Base-by-base conservation (phyloP, 2,797 vertebrate species). In the Gallirallus australis region DNA sequence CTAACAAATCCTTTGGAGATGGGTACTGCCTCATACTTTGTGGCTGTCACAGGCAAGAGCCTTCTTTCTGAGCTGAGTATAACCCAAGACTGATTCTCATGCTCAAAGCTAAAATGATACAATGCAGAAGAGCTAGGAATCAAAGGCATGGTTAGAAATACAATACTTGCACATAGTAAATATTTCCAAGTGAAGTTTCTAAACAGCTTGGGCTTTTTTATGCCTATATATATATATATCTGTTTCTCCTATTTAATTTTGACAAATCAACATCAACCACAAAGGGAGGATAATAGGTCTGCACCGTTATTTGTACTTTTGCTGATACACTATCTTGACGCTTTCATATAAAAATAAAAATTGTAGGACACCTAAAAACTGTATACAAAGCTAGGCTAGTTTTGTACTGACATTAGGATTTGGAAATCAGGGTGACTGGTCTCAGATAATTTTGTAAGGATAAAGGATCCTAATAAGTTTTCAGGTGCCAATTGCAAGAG, bases 1-100 rank as follows among this genome's bases (percentile, higher is more conserved):
- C 53, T 86, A 18, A 27, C 11, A 37, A 64, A 42, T 52, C 19
- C 11, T 66, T 19, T 60, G 45, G 45, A 79, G 39, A 14, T 53
- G 31, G 12, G 24, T 64, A 50, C 56, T 87, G 16, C 64, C 12
- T 0, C 4, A 0, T 42, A 4, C 5, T 39, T 35, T 15, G 30
- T 54, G 78, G n/a, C 54, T 54, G 31, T 80, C 31, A 15, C 18
- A 1, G 6, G n/a, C 30, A 80, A 3, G 48, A 40, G 45, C 33
- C 2, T 0, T 71, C 10, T 81, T 7, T 23, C 9, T 42, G 52
- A 59, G 71, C n/a, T 42, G 63, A 50, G 27, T 0, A 0, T n/a
- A 59, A 50, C n/a, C 60, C 40, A 31, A 25, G 56, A 11, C 48
- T 45, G 21, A 6, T 86, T 83, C 39, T 70, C 9, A 2, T 40